These are phyloP conservation scores for Torymus auratus DNA, from an alignment of 2,888 invertebrate genomes.

Conservation along the genomic window DNA sequence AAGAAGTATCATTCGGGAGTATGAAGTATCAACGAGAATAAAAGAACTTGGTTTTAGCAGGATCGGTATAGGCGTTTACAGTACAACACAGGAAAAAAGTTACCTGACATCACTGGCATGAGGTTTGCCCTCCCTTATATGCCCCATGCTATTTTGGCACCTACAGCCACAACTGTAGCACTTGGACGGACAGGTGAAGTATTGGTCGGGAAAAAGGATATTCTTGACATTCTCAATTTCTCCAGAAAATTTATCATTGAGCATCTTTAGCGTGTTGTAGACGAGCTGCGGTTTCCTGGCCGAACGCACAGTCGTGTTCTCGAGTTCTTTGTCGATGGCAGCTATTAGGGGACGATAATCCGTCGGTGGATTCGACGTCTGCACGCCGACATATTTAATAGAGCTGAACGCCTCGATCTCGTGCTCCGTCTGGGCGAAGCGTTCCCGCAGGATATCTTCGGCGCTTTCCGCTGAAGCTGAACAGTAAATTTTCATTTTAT, in stretches of 20 bases:
- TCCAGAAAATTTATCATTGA: constrained; percentile 87
- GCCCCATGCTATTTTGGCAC: constrained; percentile 84
- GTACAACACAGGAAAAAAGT: too few species aligned
- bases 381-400: constrained; percentile 83
- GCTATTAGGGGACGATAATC: constrained; percentile 80
- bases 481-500: neutral
- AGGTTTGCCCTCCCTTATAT: constrained; percentile 80
- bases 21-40: too few species aligned
- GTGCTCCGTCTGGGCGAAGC: constrained; percentile 81
- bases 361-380: constrained; percentile 79
- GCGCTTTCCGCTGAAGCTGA: constrained; percentile 80
- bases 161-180: constrained; percentile 84
- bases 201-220: constrained; percentile 86
- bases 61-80: too few species aligned
- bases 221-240: constrained; percentile 81
- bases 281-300: constrained; percentile 83
- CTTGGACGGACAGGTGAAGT: constrained; percentile 85
- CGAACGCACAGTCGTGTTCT: constrained; percentile 84
- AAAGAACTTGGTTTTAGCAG: too few species aligned
- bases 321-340: constrained; percentile 81
- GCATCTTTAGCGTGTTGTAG: constrained; percentile 83
- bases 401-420: constrained; percentile 86
- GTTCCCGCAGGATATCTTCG: constrained; percentile 81
- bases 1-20: too few species aligned
- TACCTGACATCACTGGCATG: constrained; percentile 78